Evolutionary conservation across 2,797 vertebrate genomes (phyloP), one percentile per base, ranked within the genome.

Genomic region (Setipinna tenuifilis): DNA sequence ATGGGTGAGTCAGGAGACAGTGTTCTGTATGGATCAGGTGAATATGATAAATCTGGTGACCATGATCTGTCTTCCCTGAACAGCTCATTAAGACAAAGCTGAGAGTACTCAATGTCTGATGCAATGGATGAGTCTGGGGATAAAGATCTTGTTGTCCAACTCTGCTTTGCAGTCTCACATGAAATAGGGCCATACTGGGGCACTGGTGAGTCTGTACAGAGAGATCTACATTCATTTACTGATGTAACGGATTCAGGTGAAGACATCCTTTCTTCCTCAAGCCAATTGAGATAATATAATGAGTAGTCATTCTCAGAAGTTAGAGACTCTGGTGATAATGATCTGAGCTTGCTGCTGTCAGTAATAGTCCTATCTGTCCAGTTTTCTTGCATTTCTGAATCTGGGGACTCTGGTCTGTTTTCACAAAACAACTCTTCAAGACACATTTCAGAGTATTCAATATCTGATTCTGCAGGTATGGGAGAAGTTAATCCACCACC

Each of bases 1-100:
- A 87, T 84, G 82, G 62, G 75, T 68, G 88, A 91, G 50, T 91
- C 86, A 28, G 86, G 41, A 59, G 87, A 81, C 0, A 89, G 83
- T 5, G 54, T 1, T 50, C 68, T 81, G 1, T 87, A 84, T 7
- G n/a, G 0, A 9, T 25, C 61, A 23, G 61, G 61, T 25, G 61
- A 65, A 65, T 65, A 11, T 25, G n/a, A 65, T 65, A n/a, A 65
- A 25, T 25, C 61, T 25, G 61, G 61, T 7, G 61, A 54, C 50
- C 50, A 54, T 9, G 50, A 9, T 14, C 50, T 54, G 50, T 54
- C 50, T 54, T 54, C 50, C 0, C 14, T 54, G 9, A 54, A 54
- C 50, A 54, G 14, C 50, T 54, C 50, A 14, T 54, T 14, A 54
- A 54, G 2, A 54, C 50, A 54, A 6, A 65, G 23, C 23, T 65